These are phyloP conservation scores for Collichthys lucidus DNA, from an alignment of 2,113 vertebrate genomes.

Conservation along the genomic window DNA sequence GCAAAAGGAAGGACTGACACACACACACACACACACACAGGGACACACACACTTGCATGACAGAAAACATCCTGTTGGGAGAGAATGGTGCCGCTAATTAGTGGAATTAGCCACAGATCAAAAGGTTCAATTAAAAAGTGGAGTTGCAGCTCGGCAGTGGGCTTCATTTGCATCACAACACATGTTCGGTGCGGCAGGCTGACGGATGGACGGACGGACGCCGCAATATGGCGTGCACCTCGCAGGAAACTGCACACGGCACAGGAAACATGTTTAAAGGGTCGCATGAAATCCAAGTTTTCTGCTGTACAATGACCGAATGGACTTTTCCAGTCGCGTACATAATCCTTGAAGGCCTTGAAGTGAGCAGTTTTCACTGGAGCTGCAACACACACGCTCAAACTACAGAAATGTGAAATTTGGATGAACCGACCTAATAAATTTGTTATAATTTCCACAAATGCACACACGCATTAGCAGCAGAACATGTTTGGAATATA, in stretches of 20 bases:
- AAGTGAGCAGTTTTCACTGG: not conserved
- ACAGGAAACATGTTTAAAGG: not conserved
- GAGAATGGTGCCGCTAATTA: constrained; percentile 78
- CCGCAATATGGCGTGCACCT: constrained; percentile 16
- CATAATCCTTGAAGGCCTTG: not conserved
- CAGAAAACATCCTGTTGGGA: constrained; percentile 64
- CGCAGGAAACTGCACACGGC: not conserved
- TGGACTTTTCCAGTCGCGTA: no score
- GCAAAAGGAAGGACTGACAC: constrained; percentile 15
- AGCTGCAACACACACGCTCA: not conserved
- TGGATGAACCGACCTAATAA: no score
- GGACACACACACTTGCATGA: constrained; percentile 6
- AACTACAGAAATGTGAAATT: not conserved
- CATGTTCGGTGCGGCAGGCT: constrained; percentile 44
- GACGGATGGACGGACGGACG: not conserved
- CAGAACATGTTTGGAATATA: no score
- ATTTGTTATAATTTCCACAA: no score
- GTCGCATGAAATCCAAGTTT: not conserved
- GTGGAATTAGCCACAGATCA: constrained; percentile 83
- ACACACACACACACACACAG: constrained; percentile 4
- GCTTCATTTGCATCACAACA: constrained; percentile 78
- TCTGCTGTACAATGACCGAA: not conserved
- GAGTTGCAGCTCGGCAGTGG: constrained; percentile 50
- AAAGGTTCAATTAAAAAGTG: constrained; percentile 82
- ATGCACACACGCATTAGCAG: no score